Conservation (phyloP, 2,888 invertebrate species). For the Oscheius sp. region DNA sequence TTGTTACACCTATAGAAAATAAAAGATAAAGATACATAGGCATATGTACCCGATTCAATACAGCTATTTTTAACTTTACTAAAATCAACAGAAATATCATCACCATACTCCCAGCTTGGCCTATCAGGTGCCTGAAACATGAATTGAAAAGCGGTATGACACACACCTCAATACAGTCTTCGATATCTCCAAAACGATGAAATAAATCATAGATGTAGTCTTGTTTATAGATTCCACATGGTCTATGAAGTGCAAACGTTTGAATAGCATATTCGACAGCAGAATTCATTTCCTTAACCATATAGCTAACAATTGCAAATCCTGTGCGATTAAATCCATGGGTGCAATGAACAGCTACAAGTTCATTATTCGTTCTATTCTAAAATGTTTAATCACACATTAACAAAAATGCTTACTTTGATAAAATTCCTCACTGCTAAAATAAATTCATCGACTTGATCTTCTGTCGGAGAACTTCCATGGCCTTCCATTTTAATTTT, state of each 20-base stretch:
- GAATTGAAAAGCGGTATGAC: neutral
- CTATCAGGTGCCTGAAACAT: slow-evolving; percentile 44
- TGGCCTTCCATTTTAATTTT: slow-evolving; percentile 78
- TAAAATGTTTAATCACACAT: neutral
- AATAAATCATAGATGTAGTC: slow-evolving; percentile 91
- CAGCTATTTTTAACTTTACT: neutral
- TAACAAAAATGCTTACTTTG: slow-evolving; percentile 25
- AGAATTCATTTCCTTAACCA: slow-evolving; percentile 79
- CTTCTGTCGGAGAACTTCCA: slow-evolving; percentile 86
- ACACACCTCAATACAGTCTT: slow-evolving; percentile 70
- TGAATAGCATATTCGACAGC: slow-evolving; percentile 82
- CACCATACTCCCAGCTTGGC: slow-evolving; percentile 57
- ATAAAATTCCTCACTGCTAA: slow-evolving; percentile 82
- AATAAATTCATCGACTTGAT: slow-evolving; percentile 87
- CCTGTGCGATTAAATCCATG: slow-evolving; percentile 99
- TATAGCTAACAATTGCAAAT: slow-evolving; percentile 88
- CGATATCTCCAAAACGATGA: slow-evolving; percentile 81
- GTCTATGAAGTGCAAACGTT: slow-evolving; percentile 80
- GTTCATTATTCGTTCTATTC: slow-evolving; percentile 51
- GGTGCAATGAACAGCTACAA: slow-evolving; percentile 86
- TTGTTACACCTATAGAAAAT: neutral
- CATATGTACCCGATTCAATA: neutral
- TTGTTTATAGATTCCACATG: slow-evolving; percentile 95
- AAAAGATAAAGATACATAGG: neutral
- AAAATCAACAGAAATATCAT: slow-evolving; percentile 28